Evolutionary conservation across 2,888 invertebrate species (phyloP).

Genomic region (Hartigia nigra): DNA sequence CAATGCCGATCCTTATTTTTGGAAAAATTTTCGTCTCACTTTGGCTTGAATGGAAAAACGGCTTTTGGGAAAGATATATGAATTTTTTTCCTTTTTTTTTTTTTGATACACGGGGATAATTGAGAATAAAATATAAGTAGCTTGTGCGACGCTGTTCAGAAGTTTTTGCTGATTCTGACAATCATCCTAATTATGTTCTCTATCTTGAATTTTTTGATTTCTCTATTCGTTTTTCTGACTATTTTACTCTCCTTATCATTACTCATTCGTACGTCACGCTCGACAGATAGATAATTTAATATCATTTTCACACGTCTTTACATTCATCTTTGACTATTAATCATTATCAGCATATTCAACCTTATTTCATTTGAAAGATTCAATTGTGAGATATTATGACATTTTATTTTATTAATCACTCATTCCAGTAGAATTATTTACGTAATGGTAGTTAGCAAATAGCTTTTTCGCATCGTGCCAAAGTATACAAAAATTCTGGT

Average conservation of each 20-base stretch:
- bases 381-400: not conserved
- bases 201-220: conserved; percentile 17
- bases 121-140: not conserved
- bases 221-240: conserved; percentile 16
- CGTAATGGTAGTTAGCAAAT: not conserved
- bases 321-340: not conserved
- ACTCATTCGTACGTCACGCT: not conserved
- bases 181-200: not conserved
- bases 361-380: not conserved
- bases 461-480: not conserved
- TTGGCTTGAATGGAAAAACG: conserved; percentile 65
- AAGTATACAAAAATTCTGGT: not conserved
- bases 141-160: not conserved
- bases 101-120: not conserved
- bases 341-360: not conserved
- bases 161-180: not conserved
- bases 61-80: conserved; percentile 1
- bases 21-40: conserved; percentile 60
- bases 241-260: not conserved
- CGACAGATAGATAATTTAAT: not conserved
- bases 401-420: not conserved
- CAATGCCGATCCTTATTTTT: conserved; percentile 42
- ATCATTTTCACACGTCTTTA: not conserved
- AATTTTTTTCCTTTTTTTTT: conserved; percentile 13
- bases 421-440: not conserved